These are phyloP conservation scores for Bombyx mori DNA, from an alignment of 1,140 invertebrate species.

Conservation along the genomic window DNA sequence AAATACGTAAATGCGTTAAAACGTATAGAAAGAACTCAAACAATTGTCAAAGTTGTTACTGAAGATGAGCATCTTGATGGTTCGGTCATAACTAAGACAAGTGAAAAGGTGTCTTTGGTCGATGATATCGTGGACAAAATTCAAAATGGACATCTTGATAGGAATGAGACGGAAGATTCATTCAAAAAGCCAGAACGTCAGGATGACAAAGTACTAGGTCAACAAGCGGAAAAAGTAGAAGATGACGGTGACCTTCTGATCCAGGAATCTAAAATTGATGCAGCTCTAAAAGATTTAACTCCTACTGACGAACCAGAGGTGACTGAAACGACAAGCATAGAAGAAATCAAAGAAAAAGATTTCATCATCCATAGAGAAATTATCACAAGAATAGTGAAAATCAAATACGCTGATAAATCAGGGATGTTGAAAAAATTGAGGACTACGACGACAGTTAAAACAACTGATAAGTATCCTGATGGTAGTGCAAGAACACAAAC, in stretches of 20 bases:
- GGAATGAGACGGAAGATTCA: not conserved
- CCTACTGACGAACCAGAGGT: constrained; percentile 22
- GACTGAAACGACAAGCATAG: constrained; percentile 25
- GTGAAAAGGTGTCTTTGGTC: constrained; percentile 39
- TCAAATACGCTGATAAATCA: constrained; percentile 41
- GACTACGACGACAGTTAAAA: constrained; percentile 46
- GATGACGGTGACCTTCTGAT: not conserved
- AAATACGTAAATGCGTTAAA: constrained; percentile 26
- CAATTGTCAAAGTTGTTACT: constrained; percentile 41
- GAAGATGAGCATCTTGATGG: constrained; percentile 61
- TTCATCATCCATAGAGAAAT: constrained; percentile 21
- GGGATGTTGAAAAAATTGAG: constrained; percentile 48
- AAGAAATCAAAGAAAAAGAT: constrained; percentile 21
- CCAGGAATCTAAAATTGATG: constrained; percentile 14
- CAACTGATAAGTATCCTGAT: constrained; percentile 60
- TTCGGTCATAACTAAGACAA: constrained; percentile 50
- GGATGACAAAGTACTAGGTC: not conserved
- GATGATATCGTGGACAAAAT: constrained; percentile 18
- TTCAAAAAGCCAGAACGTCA: too few species aligned
- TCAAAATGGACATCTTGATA: not conserved
- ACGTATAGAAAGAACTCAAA: constrained; percentile 47
- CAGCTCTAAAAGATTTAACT: constrained; percentile 17
- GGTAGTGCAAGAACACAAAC: constrained; percentile 47
- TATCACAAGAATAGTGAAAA: constrained; percentile 44
- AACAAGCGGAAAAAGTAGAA: not conserved